phyloP scores from a whole-genome alignment of 2,797 vertebrate species.

The Sebastes aleutianus region DNA sequence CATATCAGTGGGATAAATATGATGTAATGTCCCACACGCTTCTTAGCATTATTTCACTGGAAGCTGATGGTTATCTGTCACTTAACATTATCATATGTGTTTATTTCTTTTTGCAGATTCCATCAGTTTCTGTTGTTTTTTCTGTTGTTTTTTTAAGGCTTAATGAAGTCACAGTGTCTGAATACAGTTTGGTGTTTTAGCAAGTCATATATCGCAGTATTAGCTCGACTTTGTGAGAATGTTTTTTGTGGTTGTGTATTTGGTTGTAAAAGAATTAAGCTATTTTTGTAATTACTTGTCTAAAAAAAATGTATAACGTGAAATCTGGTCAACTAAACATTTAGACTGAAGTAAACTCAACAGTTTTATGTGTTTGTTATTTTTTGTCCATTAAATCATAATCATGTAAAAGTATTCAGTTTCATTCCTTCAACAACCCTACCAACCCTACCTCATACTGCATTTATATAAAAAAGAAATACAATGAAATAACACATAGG shows the following conservation, averaged over 20 bases:
- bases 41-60: slow-evolving; percentile 39
- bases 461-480: neutral
- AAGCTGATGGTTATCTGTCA: slow-evolving; percentile 68
- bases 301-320: slow-evolving; percentile 67
- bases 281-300: slow-evolving; percentile 82
- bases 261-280: slow-evolving; percentile 80
- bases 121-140: slow-evolving; percentile 48
- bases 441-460: too few species aligned
- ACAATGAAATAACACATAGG: neutral
- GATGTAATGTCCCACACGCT: neutral
- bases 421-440: neutral
- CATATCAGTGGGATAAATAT: neutral
- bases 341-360: slow-evolving; percentile 71
- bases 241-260: slow-evolving; percentile 73
- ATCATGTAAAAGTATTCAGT: neutral
- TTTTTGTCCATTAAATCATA: slow-evolving; percentile 49
- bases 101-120: slow-evolving; percentile 75
- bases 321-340: slow-evolving; percentile 74
- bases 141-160: neutral
- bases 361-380: slow-evolving; percentile 20
- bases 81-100: slow-evolving; percentile 55
- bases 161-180: slow-evolving; percentile 38
- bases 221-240: slow-evolving; percentile 68
- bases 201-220: slow-evolving; percentile 64
- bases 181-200: slow-evolving; percentile 57